phyloP scores from a whole-genome alignment of 2,888 invertebrate species.

The Zygothrica quintamaculata region DNA sequence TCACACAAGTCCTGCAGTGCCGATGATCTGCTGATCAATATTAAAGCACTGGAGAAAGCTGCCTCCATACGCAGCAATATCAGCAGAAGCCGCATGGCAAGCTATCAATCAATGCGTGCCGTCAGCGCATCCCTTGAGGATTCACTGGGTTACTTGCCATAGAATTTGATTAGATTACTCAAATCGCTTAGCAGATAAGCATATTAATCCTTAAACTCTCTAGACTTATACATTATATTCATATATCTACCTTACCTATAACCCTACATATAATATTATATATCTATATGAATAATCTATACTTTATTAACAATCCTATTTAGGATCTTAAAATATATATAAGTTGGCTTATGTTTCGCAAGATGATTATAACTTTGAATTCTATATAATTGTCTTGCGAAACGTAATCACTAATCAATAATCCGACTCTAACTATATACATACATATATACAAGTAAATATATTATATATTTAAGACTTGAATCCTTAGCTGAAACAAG shows the following conservation, averaged over 20 bases:
- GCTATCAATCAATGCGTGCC: slow-evolving; percentile 84
- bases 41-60: slow-evolving; percentile 81
- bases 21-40: slow-evolving; percentile 81
- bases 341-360: slow-evolving; percentile 80
- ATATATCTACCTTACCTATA: too few relatives aligned
- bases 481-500: slow-evolving; percentile 35
- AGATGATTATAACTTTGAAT: slow-evolving; percentile 54
- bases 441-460: slow-evolving; percentile 10
- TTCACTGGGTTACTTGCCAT: slow-evolving; percentile 85
- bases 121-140: slow-evolving; percentile 85
- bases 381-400: slow-evolving; percentile 71
- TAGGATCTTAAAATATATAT: slow-evolving; percentile 7
- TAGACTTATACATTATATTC: too few relatives aligned
- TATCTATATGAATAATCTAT: slow-evolving; percentile 9
- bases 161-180: slow-evolving; percentile 56
- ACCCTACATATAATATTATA: slow-evolving; percentile 22
- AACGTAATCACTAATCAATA: slow-evolving; percentile 70
- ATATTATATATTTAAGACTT: slow-evolving; percentile 38
- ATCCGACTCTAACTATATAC: slow-evolving; percentile 6
- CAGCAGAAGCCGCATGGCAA: slow-evolving; percentile 68
- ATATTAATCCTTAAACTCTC: too few relatives aligned
- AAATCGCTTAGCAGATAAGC: slow-evolving; percentile 29
- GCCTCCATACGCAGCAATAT: slow-evolving; percentile 70
- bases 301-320: slow-evolving; percentile 6
- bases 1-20: slow-evolving; percentile 82